Evolutionary conservation across 2,797 vertebrate genomes (phyloP).

Genomic region (Platyrinchus mystaceus): DNA sequence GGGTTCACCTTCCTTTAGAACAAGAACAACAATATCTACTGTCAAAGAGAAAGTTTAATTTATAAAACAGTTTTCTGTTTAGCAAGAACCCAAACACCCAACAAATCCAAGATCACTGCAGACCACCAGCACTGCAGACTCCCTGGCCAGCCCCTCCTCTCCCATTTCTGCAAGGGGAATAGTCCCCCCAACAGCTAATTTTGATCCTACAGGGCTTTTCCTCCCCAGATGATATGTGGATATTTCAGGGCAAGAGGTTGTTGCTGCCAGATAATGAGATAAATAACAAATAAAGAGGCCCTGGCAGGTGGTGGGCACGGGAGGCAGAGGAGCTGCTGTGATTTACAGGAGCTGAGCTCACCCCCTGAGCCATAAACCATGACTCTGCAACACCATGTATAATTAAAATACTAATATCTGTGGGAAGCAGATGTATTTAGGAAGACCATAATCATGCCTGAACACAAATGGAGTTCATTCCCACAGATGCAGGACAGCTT

Average conservation of each 20-base stretch:
- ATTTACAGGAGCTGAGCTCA: background rate
- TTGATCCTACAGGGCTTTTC: background rate
- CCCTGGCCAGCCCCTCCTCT: background rate
- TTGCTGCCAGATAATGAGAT: background rate
- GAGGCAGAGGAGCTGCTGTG: background rate
- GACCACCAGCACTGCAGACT: background rate
- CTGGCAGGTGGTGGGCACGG: background rate
- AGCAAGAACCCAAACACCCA: background rate
- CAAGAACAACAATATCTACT: background rate
- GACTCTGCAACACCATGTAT: background rate
- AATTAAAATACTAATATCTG: background rate
- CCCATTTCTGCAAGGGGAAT: background rate
- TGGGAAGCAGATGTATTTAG: background rate
- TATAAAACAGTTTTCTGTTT: background rate
- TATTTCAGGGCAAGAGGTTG: background rate
- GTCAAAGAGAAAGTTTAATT: background rate
- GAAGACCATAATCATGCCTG: background rate
- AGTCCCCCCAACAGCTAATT: fast-evolving
- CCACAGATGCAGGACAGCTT: background rate
- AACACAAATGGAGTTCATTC: background rate
- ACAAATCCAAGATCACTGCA: background rate
- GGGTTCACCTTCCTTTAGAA: background rate
- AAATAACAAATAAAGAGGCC: background rate
- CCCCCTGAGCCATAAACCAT: background rate
- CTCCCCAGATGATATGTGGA: no score